Evolutionary conservation across 2,888 invertebrate genomes (phyloP), one percentile per base, ranked within the genome.

Genomic region (Listrodromus nycthemerus): DNA sequence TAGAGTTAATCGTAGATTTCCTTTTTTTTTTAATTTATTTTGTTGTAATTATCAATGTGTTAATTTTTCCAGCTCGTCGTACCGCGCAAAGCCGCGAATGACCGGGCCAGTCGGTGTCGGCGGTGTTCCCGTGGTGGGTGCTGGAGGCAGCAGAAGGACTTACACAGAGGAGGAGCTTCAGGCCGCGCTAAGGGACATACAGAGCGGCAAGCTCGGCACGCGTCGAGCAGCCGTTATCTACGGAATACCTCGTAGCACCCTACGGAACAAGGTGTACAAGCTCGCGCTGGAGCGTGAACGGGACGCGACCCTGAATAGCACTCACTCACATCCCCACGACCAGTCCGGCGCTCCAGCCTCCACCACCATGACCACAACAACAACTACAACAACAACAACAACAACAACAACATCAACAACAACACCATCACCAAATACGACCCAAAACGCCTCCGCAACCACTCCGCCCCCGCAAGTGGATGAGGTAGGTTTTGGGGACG

Each of bases 151-250:
- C 78, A 95, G 98, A 87, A 95, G 97, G 87, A 96, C 97, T 75
- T 99, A 99, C 95, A 98, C 98, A n/a, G 98, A 99, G 89, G 98
- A 98, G 90, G 99, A 99, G 94, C 95, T 99, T 58, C 97, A 97
- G 91, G 97, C 97, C 50, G 99, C 99, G n/a, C 95, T 99, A 81
- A 95, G 97, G 83, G 99, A 99, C 94, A 98, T 99, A 92, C 97
- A 98, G 93, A 97, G 97, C 88, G 98, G 98, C 21, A 97, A 98
- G 91, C 95, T 99, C 88, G 99, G 98, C 87, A 98, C 98, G 6
- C 95, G 99, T 65, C 95, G 99, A 82, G 99, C 99, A 8, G 98
- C 99, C 74, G 98, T 98, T 76, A 97, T 98, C 90, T 99, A 99
- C 94, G 98, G 98, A 90, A 98, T 99, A 92, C 99, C 99, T 7